These are phyloP conservation scores for Nyctibius grandis DNA, from an alignment of 2,797 vertebrate genomes.

Conservation along the genomic window DNA sequence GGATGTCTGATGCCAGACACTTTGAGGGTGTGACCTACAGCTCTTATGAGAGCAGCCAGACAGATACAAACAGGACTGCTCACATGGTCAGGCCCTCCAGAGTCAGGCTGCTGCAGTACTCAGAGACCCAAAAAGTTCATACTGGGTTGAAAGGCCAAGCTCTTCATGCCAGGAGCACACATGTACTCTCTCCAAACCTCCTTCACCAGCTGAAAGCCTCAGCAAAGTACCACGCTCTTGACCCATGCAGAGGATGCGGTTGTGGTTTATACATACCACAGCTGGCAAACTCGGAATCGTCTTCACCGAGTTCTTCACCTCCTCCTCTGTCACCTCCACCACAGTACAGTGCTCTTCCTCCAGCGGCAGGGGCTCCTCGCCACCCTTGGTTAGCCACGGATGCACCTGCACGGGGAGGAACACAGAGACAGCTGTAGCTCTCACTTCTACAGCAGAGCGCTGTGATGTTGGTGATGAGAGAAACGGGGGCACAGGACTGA, in stretches of 20 bases:
- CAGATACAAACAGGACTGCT: not conserved
- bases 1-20: not conserved
- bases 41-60: not conserved
- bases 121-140: not conserved
- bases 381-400: slow-evolving; percentile 86
- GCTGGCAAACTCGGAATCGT: slow-evolving; percentile 93
- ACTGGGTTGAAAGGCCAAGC: not conserved
- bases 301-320: slow-evolving; percentile 96
- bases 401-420: slow-evolving; percentile 75
- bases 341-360: slow-evolving; percentile 93
- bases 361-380: slow-evolving; percentile 83
- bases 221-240: not conserved
- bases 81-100: not conserved
- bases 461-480: accelerated
- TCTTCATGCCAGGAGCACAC: not conserved
- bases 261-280: slow-evolving; percentile 79
- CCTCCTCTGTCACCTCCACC: slow-evolving; percentile 97
- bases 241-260: accelerated
- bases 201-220: not conserved
- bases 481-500: not conserved
- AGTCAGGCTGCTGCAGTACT: not conserved
- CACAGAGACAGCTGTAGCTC: not conserved
- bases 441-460: not conserved
- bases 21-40: not conserved
- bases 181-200: not conserved